Base-by-base conservation (phyloP, 2,797 vertebrate species). In the Stomatorhinus walkeri region DNA sequence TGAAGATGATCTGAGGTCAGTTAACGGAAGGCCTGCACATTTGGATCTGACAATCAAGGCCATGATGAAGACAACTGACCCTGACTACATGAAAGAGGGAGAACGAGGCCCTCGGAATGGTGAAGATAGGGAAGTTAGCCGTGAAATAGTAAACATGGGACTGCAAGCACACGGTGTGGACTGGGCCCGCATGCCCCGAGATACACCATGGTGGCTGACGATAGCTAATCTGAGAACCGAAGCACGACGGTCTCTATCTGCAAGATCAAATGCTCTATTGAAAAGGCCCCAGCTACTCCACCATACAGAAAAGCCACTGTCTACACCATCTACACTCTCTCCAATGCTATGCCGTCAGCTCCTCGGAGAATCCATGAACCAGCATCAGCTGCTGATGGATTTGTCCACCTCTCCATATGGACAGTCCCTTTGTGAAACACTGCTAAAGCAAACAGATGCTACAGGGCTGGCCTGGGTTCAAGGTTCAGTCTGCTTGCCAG, bases 211-310 rank as follows among this genome's bases (percentile, higher is more conserved):
- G 10, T 8, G 52, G 85, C 48, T 87, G 89, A 91, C 90, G 87
- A 52, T 5, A 72, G 87, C 90, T 91, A 4, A 28, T 84, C 90
- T 85, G 86, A 49, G 93, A 91, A 92, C 91, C 89, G 90, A 93
- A 83, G 91, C 93, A 91, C 91, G 91, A 91, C 32, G 51, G 85
- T 61, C 68, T 92, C 92, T 93, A 93, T 93, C 91, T 87, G 52
- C 89, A 14, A 40, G 88, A 91, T 91, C 88, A 91, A 85, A 89
- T 46, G 48, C 40, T 28, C n/a, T 46, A 43, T 14, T 22, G 9
- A 12, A 72, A 72, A 68, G 8, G 87, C n/a, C 43, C 43, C 24
- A 46, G 0, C 28, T 56, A 36, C 19, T 64, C 64, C 32, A 16
- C 14, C 36, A 46, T 46, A 46, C 12, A 81, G 40, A 46, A 46